Percentiles rank a stretch among this genome's conserved stretches.
phyloP scores from a whole-genome alignment of 2,113 vertebrate genomes.

The Anarhynchus alexandrinus region DNA sequence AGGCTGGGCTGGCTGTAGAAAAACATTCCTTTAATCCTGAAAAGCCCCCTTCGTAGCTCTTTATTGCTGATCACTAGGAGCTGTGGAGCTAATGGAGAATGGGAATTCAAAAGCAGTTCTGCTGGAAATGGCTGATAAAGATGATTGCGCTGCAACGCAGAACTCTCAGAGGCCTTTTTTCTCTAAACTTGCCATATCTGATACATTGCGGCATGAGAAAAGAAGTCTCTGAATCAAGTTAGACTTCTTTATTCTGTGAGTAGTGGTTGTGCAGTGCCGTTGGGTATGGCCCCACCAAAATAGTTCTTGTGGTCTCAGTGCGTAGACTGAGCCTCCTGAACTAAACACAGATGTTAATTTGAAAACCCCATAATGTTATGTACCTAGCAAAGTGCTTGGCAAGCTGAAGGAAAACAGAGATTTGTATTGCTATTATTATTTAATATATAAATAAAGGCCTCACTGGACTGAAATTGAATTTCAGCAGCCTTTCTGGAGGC shows the following conservation, averaged over 20 bases:
- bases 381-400: constrained; percentile 42
- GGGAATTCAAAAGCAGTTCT: neutral
- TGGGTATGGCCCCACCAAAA: neutral
- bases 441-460: constrained; percentile 42
- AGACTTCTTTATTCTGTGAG: neutral
- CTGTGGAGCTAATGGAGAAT: neutral
- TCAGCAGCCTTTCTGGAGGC: constrained; percentile 60
- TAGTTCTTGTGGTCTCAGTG: neutral
- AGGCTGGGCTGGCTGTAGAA: neutral
- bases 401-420: constrained; percentile 34
- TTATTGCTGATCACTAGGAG: neutral
- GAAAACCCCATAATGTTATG: neutral
- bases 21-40: neutral
- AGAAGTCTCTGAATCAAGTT: neutral
- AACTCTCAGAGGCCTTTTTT: neutral
- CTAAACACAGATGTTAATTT: neutral
- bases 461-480: constrained; percentile 45
- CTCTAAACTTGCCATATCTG: neutral
- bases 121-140: constrained; percentile 18
- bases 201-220: neutral
- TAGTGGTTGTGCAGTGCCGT: neutral
- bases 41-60: neutral
- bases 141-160: neutral
- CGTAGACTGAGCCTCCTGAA: neutral
- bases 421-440: constrained; percentile 50